phyloP scores from a whole-genome alignment of 2,113 vertebrate species.

The Petromus typicus region DNA sequence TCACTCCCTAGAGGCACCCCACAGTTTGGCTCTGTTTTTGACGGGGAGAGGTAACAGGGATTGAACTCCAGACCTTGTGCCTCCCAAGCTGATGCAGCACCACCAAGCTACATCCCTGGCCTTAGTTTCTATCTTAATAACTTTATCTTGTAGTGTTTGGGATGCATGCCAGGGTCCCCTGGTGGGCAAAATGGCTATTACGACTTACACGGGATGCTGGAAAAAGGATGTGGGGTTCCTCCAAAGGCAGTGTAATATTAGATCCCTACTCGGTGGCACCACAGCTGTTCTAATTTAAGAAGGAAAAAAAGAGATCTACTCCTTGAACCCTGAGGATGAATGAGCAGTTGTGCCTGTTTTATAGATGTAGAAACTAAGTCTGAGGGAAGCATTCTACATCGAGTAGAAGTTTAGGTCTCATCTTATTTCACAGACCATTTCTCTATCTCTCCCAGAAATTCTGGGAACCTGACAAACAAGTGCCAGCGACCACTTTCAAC shows the following conservation, averaged over 20 bases:
- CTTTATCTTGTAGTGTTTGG: not conserved
- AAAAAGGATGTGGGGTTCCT: not conserved
- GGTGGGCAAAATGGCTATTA: not conserved
- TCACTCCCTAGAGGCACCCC: not conserved
- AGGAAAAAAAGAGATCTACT: not conserved
- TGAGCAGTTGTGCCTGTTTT: not conserved
- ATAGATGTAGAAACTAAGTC: not conserved
- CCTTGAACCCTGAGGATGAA: not conserved
- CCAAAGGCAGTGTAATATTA: not conserved
- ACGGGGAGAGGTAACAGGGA: too few species aligned
- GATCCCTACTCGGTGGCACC: not conserved
- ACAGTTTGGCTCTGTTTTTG: too few species aligned
- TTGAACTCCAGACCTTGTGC: too few species aligned
- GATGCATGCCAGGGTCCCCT: not conserved
- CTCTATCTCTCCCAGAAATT: not conserved
- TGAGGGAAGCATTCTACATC: not conserved
- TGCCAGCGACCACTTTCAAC: not conserved
- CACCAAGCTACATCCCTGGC: too few species aligned
- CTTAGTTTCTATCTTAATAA: not conserved
- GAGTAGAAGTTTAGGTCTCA: slow-evolving; percentile 16
- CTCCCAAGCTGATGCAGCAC: too few species aligned
- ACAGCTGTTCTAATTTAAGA: not conserved
- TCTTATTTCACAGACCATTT: not conserved
- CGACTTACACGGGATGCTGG: not conserved
- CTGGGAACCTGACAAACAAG: not conserved